Percentiles rank a stretch among this genome's conserved stretches.
Conservation (phyloP, 2,113 vertebrate species). For the Nettapus auritus region DNA sequence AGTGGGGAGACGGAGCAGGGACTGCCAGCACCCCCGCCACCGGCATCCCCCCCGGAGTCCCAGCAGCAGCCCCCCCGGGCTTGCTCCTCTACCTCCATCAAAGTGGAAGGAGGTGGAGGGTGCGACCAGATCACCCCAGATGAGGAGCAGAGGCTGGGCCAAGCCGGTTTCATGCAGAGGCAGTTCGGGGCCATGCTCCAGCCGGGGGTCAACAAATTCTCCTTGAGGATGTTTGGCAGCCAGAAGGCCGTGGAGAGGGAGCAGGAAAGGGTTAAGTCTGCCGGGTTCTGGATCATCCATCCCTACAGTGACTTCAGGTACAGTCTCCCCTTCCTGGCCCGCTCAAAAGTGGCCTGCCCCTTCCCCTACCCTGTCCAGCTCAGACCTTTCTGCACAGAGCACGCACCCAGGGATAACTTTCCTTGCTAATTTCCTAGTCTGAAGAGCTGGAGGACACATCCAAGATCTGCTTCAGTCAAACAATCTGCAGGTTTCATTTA, state of each 20-base stretch:
- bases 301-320: conserved; percentile 99
- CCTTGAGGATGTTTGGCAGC: conserved; percentile 99
- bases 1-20: conserved; percentile 74
- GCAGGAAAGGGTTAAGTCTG: conserved; percentile 96
- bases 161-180: conserved; percentile 95
- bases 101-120: conserved; percentile 88
- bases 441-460: not conserved
- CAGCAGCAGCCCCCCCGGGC: conserved; percentile 71
- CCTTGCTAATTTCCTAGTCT: not conserved
- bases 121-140: conserved; percentile 92
- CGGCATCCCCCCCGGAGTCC: conserved; percentile 35
- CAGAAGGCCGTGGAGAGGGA: conserved; percentile 98
- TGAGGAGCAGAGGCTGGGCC: conserved; percentile 89
- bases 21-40: conserved; percentile 63
- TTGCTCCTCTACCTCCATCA: conserved; percentile 82
- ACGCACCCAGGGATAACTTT: conserved; percentile 19
- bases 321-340: not conserved
- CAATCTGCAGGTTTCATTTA: not conserved
- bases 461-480: not conserved
- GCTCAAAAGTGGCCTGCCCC: not conserved
- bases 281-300: conserved; percentile 99
- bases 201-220: conserved; percentile 99
- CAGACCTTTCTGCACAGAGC: not conserved
- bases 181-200: conserved; percentile 98
- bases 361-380: not conserved